Conservation (phyloP, 2,888 invertebrate species). For the Pseudococcus longispinus region DNA sequence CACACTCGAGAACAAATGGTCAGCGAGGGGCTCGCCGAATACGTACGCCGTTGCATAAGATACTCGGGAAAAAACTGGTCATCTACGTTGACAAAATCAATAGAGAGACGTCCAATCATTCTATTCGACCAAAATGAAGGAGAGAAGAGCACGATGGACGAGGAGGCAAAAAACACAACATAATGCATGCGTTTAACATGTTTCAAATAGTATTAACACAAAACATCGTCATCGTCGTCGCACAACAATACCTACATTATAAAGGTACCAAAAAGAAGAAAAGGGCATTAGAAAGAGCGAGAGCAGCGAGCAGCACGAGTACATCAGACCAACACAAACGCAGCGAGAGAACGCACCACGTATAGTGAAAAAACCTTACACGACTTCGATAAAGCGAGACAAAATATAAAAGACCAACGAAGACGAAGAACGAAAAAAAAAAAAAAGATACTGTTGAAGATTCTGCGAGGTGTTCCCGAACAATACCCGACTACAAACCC, state of each 20-base stretch:
- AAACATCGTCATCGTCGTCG: neutral
- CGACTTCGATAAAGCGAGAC: neutral
- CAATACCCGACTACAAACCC: constrained; percentile 45
- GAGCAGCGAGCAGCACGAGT: neutral
- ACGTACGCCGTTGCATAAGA: neutral
- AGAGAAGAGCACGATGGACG: too few relatives aligned
- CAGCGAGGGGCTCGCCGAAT: neutral
- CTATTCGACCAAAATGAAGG: neutral
- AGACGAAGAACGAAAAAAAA: too few relatives aligned
- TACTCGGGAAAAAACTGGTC: neutral
- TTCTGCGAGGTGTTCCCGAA: constrained; percentile 54
- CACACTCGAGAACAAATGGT: neutral
- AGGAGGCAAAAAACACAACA: constrained; percentile 22
- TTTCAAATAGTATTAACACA: constrained; percentile 48
- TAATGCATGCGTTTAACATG: constrained; percentile 55
- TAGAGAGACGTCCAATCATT: constrained; percentile 44
- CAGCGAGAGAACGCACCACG: neutral
- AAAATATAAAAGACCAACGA: neutral
- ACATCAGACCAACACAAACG: neutral
- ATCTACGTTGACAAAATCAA: constrained; percentile 33
- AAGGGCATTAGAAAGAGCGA: neutral
- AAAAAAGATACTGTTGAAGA: constrained; percentile 53
- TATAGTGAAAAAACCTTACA: neutral
- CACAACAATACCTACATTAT: neutral
- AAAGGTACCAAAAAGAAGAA: constrained; percentile 8